Evolutionary conservation across 1,140 invertebrate species (phyloP).

Genomic region (Leptinotarsa texana): DNA sequence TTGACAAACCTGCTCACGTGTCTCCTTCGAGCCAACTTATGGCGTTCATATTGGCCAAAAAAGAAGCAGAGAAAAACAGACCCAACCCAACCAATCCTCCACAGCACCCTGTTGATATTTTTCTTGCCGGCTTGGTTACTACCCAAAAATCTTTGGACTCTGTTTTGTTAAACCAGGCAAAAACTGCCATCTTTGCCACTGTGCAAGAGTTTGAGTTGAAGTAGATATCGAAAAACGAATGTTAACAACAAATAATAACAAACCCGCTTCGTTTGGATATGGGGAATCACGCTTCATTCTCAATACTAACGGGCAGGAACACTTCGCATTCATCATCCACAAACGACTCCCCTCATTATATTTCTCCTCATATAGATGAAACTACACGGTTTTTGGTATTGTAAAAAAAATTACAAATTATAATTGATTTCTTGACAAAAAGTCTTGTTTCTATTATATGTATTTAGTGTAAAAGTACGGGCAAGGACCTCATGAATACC

Average conservation of each 20-base stretch:
- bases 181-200: constrained; percentile 24
- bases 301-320: too few species aligned
- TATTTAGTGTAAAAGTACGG: constrained; percentile 38
- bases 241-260: not conserved
- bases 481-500: constrained; percentile 24
- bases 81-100: not conserved
- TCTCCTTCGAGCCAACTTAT: constrained; percentile 33
- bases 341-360: too few species aligned
- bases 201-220: constrained; percentile 27
- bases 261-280: not conserved
- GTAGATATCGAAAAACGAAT: not conserved
- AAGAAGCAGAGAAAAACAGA: constrained; percentile 23
- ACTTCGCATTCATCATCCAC: too few species aligned
- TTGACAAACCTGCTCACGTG: not conserved
- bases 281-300: too few species aligned
- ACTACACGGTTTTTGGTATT: too few species aligned
- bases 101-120: constrained; percentile 21
- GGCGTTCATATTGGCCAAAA: constrained; percentile 32
- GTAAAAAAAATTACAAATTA: too few species aligned
- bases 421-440: too few species aligned
- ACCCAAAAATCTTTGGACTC: constrained; percentile 26
- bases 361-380: too few species aligned
- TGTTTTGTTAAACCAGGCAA: not conserved
- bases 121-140: constrained; percentile 27
- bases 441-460: not conserved